Conservation (phyloP, 2,888 invertebrate species). For the Megamerina dolium region DNA sequence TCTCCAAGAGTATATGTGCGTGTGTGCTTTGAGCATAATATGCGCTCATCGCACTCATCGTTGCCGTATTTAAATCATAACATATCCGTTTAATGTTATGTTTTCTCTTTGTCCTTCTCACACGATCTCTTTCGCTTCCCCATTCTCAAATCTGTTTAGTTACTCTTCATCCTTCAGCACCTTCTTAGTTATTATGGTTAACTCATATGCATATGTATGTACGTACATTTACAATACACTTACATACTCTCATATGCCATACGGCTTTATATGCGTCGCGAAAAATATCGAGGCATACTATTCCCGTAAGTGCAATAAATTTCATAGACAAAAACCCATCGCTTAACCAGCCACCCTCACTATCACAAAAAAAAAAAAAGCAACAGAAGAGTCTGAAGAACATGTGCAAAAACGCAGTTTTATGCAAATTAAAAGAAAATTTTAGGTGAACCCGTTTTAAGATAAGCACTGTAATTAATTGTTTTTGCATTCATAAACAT, state of each 20-base stretch:
- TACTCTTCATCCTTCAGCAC: no score
- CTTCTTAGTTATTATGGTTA: no score
- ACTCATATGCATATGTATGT: no score
- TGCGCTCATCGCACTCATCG: no score
- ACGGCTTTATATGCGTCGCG: constrained; percentile 4
- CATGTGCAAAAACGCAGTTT: constrained; percentile 18
- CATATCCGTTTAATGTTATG: constrained; percentile 25
- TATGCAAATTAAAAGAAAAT: constrained; percentile 24
- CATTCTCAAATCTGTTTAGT: no score
- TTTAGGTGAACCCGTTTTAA: constrained; percentile 6
- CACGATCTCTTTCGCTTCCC: not conserved
- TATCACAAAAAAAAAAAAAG: not conserved
- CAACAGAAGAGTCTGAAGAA: not conserved
- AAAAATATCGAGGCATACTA: constrained; percentile 2
- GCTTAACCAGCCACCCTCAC: no score
- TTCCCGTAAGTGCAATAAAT: constrained; percentile 18
- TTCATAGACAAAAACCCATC: constrained; percentile 6
- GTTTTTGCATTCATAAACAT: no score
- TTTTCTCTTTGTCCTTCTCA: constrained; percentile 2
- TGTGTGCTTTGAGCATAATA: no score
- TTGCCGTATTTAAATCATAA: constrained; percentile 28
- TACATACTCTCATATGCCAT: no score
- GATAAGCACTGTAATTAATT: constrained; percentile 10
- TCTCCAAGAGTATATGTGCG: constrained; percentile 3
- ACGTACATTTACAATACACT: no score